phyloP scores from a whole-genome alignment of 2,888 invertebrate genomes.

The Stenurella melanura region DNA sequence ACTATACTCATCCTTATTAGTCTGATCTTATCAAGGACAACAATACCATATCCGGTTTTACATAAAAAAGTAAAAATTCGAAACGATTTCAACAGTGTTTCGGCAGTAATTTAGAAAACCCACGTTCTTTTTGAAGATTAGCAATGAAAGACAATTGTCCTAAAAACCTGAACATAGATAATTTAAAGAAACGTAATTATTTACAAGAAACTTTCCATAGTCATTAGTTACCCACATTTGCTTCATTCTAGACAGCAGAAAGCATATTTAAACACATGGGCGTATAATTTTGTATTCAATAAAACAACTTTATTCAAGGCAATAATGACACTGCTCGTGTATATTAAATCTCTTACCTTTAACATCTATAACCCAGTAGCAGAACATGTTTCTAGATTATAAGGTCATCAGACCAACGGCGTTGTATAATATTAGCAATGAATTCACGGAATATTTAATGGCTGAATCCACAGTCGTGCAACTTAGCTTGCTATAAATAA shows the following conservation, averaged over 20 bases:
- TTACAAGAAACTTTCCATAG: too few relatives aligned
- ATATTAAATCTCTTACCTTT: slow-evolving; percentile 11
- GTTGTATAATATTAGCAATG: slow-evolving; percentile 1
- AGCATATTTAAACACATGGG: neutral
- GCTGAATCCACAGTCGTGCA: neutral
- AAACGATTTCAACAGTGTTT: too few relatives aligned
- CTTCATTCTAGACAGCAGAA: neutral
- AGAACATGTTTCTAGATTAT: slow-evolving; percentile 24
- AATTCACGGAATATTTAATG: slow-evolving; percentile 4
- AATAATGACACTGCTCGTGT: slow-evolving; percentile 11
- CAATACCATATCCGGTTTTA: too few relatives aligned
- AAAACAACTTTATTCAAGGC: slow-evolving; percentile 4
- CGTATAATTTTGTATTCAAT: slow-evolving; percentile 21
- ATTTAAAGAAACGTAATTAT: too few relatives aligned
- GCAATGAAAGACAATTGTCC: too few relatives aligned
- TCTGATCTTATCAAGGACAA: too few relatives aligned
- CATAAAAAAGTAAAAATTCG: too few relatives aligned
- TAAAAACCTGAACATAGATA: too few relatives aligned
- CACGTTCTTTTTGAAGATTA: too few relatives aligned
- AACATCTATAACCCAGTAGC: neutral
- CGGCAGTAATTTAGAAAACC: too few relatives aligned
- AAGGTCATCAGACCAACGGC: slow-evolving; percentile 28
- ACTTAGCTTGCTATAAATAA: neutral
- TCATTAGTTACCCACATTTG: too few relatives aligned
- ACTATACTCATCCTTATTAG: too few relatives aligned